A percentile compares a stretch with the other conserved stretches of the same genome.
Evolutionary conservation across 2,113 vertebrate genomes (phyloP).

Genomic region (Xiphophorus hellerii): DNA sequence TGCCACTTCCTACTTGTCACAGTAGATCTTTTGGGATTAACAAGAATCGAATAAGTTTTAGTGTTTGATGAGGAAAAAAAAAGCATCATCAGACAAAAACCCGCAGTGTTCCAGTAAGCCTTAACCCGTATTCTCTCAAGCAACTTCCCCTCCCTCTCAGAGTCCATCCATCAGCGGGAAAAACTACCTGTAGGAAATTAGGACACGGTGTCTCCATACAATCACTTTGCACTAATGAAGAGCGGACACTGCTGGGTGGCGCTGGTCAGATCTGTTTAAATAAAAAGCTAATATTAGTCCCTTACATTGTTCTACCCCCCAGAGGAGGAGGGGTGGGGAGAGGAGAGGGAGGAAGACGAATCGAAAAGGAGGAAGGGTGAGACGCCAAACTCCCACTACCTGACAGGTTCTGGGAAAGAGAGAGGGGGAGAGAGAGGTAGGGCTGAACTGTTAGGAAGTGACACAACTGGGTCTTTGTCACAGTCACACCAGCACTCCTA

Average conservation of each 20-base stretch:
- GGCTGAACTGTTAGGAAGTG: slow-evolving; percentile 85
- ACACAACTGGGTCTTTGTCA: slow-evolving; percentile 91
- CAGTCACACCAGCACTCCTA: slow-evolving; percentile 82
- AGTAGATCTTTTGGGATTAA: not conserved
- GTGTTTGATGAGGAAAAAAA: not conserved
- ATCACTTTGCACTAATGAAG: slow-evolving; percentile 29
- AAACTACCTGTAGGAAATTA: slow-evolving; percentile 1
- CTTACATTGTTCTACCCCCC: slow-evolving; percentile 41
- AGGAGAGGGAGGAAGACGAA: slow-evolving; percentile 84
- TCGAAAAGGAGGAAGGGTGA: slow-evolving; percentile 86
- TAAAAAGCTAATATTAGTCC: slow-evolving; percentile 62
- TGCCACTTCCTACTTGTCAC: not conserved
- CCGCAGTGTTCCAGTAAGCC: not conserved
- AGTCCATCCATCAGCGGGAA: not conserved
- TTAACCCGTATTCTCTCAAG: not conserved
- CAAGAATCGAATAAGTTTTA: not conserved
- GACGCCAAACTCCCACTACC: slow-evolving; percentile 62
- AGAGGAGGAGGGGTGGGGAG: slow-evolving; percentile 77
- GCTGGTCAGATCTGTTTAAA: slow-evolving; percentile 54
- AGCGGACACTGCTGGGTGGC: slow-evolving; percentile 9
- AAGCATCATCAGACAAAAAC: not conserved
- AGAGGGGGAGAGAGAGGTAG: slow-evolving; percentile 38
- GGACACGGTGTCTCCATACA: slow-evolving; percentile 14
- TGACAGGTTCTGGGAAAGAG: slow-evolving; percentile 70
- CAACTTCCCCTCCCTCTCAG: not conserved